phyloP scores from a whole-genome alignment of 2,113 vertebrate species.

The Cebidichthys violaceus region DNA sequence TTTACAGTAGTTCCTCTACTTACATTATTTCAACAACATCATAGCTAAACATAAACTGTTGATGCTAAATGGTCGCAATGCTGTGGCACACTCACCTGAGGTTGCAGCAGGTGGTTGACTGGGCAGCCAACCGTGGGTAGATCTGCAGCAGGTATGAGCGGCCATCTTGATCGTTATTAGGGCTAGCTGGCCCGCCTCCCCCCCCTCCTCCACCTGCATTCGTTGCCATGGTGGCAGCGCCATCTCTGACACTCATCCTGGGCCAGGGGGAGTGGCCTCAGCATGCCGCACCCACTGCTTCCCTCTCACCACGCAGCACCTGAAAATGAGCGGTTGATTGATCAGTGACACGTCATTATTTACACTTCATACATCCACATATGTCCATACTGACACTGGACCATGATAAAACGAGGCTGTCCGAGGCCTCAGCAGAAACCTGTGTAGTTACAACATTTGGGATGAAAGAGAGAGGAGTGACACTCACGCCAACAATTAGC shows the following conservation, averaged over 20 bases:
- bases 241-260: conserved; percentile 97
- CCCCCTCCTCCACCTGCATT: conserved; percentile 71
- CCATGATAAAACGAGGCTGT: neutral
- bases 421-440: neutral
- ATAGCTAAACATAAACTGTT: neutral
- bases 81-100: conserved; percentile 71
- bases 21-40: neutral
- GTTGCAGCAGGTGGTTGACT: conserved; percentile 85
- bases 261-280: conserved; percentile 84
- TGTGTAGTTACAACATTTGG: neutral
- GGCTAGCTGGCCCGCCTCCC: conserved; percentile 78
- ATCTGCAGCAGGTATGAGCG: conserved; percentile 90
- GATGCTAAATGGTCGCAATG: neutral
- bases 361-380: neutral
- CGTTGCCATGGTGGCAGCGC: conserved; percentile 80
- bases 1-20: neutral
- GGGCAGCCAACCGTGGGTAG: conserved; percentile 88
- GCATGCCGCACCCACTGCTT: conserved; percentile 89
- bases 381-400: neutral
- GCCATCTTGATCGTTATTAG: conserved; percentile 83
- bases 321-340: conserved; percentile 58
- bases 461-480: neutral
- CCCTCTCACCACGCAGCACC: conserved; percentile 83
- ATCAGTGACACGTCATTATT: conserved; percentile 2
- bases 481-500: neutral